Evolutionary conservation across 1,140 invertebrate genomes (phyloP).

Genomic region (Streblospio benedicti): DNA sequence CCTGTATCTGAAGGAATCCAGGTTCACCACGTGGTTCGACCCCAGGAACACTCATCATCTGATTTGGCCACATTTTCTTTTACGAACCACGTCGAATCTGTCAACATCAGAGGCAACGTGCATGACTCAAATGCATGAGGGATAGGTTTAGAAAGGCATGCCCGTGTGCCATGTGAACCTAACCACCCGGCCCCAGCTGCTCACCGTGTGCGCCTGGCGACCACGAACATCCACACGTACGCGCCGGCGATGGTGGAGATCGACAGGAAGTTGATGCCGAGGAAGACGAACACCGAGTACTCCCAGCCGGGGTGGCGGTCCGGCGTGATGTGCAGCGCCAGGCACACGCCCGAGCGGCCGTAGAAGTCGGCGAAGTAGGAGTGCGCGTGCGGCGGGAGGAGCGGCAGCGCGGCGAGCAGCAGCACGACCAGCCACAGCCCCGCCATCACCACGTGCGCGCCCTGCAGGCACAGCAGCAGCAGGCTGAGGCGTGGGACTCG

Average conservation of each 20-base stretch:
- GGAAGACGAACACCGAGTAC: constrained; percentile 55
- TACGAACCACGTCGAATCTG: too few relatives aligned
- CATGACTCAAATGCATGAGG: too few relatives aligned
- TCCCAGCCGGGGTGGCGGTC: constrained; percentile 55
- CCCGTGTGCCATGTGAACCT: too few relatives aligned
- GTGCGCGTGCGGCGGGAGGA: constrained; percentile 40
- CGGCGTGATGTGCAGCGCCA: constrained; percentile 54
- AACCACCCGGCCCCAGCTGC: too few relatives aligned
- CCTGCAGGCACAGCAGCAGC: constrained; percentile 43
- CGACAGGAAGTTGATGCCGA: constrained; percentile 52
- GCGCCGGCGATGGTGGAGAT: constrained; percentile 52
- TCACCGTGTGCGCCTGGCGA: constrained; percentile 48
- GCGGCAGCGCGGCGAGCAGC: constrained; percentile 47
- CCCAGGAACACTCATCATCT: too few relatives aligned
- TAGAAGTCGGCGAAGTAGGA: constrained; percentile 54
- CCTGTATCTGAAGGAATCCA: too few relatives aligned
- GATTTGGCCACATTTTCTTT: too few relatives aligned
- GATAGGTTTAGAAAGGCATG: too few relatives aligned
- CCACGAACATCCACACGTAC: constrained; percentile 54
- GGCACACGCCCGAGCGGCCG: constrained; percentile 54
- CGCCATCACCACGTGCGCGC: constrained; percentile 48
- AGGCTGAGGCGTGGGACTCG: too few relatives aligned
- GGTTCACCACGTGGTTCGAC: too few relatives aligned
- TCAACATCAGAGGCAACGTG: too few relatives aligned
- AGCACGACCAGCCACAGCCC: constrained; percentile 49